A percentile compares a stretch with the other conserved stretches of the same genome.
These are phyloP conservation scores for Pasiphila rectangulata DNA, from an alignment of 2,888 invertebrate genomes.

Conservation along the genomic window DNA sequence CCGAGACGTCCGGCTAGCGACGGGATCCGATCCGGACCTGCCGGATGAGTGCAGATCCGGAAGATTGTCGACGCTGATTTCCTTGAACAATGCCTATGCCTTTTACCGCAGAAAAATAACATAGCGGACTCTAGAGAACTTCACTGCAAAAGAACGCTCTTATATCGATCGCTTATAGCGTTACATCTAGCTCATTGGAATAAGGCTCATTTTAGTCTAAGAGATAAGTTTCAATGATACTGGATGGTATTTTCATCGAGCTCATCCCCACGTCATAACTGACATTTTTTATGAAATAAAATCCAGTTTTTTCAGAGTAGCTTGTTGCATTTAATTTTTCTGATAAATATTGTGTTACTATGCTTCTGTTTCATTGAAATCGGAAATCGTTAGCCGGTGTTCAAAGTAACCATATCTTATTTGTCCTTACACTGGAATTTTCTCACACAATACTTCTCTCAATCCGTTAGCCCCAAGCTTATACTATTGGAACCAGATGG, in stretches of 20 bases:
- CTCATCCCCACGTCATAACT: conserved; percentile 51
- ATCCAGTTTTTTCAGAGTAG: conserved; percentile 22
- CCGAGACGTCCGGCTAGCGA: conserved; percentile 55
- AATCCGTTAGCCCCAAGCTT: too few relatives aligned
- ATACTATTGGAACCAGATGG: too few relatives aligned
- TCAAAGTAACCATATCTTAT: too few relatives aligned
- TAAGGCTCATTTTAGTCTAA: not conserved
- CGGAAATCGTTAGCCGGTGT: not conserved
- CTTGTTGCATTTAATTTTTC: conserved; percentile 18
- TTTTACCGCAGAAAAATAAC: conserved; percentile 7
- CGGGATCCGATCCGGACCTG: conserved; percentile 49
- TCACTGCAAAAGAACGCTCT: not conserved
- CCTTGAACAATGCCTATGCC: conserved; percentile 53
- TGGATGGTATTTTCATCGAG: conserved; percentile 43
- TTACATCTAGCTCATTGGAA: not conserved
- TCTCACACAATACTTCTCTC: too few relatives aligned
- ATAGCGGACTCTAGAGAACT: too few relatives aligned
- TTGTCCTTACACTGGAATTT: too few relatives aligned
- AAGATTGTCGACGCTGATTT: conserved; percentile 68
- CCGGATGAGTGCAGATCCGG: conserved; percentile 53
- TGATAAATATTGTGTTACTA: not conserved
- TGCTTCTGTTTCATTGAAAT: not conserved
- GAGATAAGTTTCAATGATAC: not conserved
- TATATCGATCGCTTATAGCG: too few relatives aligned
- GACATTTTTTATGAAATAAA: conserved; percentile 55